phyloP scores from a whole-genome alignment of 2,888 invertebrate genomes.

The Lottia scabra region DNA sequence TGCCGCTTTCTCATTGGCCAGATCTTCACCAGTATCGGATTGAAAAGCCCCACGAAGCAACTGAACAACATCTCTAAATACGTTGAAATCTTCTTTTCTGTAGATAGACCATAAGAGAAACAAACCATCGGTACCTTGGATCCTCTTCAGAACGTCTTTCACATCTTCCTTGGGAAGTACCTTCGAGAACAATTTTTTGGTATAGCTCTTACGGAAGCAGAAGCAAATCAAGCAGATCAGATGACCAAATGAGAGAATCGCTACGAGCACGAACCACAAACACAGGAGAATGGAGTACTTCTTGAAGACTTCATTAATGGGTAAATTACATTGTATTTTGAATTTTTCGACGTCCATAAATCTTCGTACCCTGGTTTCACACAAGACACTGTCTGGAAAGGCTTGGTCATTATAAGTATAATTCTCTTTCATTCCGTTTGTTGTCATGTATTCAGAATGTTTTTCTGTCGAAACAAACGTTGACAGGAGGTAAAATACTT shows the following conservation, averaged over 20 bases:
- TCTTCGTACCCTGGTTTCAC: not conserved
- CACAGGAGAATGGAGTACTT: not conserved
- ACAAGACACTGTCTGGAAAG: not conserved
- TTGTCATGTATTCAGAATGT: not conserved
- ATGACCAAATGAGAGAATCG: not conserved
- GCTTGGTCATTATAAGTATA: not conserved
- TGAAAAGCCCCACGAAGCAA: not conserved
- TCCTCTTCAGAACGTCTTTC: not conserved
- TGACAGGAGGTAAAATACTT: not conserved
- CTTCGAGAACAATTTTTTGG: not conserved
- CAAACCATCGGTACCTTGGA: not conserved
- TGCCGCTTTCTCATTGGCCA: no score
- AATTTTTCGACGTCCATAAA: not conserved
- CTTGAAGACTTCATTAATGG: not conserved
- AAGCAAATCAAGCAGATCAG: not conserved
- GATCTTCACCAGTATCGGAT: no score
- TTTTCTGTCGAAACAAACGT: not conserved
- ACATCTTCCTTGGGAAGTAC: not conserved
- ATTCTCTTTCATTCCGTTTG: not conserved
- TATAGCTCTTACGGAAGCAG: not conserved
- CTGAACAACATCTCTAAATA: not conserved
- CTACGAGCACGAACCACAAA: not conserved
- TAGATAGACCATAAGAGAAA: not conserved
- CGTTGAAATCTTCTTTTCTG: not conserved
- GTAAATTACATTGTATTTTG: not conserved